Conservation (phyloP, 2,888 invertebrate species). For the Aspidapion aeneum region DNA sequence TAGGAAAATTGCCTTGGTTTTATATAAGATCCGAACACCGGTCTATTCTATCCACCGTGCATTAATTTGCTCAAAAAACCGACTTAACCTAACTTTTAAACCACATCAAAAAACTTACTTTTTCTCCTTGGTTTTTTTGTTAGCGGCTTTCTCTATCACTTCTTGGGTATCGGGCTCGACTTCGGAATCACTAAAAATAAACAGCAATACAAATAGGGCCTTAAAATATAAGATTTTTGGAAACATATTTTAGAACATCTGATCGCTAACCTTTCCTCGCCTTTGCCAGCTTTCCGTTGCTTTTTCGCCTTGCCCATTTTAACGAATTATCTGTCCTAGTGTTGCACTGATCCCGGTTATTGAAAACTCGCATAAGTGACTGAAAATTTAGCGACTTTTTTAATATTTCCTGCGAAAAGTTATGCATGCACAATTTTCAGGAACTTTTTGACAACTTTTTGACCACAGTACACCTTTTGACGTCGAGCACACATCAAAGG, state of each 20-base stretch:
- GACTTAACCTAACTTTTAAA: constrained; percentile 33
- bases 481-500: not conserved
- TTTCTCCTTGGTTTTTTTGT: constrained; percentile 38
- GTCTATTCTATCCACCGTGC: too few relatives aligned
- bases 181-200: constrained; percentile 59
- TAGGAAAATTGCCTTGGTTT: too few relatives aligned
- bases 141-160: constrained; percentile 36
- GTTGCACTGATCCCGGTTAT: constrained; percentile 11
- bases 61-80: too few relatives aligned
- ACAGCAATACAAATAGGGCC: constrained; percentile 41
- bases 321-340: constrained; percentile 30
- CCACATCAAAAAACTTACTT: constrained; percentile 35
- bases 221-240: constrained; percentile 10
- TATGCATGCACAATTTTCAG: not conserved
- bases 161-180: constrained; percentile 40
- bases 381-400: not conserved
- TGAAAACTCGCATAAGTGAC: not conserved
- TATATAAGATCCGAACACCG: too few relatives aligned
- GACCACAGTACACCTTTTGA: too few relatives aligned
- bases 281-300: constrained; percentile 71
- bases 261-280: constrained; percentile 67
- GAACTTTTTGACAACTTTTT: not conserved
- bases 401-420: not conserved
- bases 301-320: constrained; percentile 79
- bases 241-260: constrained; percentile 26